Conservation (phyloP, 1,140 invertebrate genomes). For the Epicauta chinensis region DNA sequence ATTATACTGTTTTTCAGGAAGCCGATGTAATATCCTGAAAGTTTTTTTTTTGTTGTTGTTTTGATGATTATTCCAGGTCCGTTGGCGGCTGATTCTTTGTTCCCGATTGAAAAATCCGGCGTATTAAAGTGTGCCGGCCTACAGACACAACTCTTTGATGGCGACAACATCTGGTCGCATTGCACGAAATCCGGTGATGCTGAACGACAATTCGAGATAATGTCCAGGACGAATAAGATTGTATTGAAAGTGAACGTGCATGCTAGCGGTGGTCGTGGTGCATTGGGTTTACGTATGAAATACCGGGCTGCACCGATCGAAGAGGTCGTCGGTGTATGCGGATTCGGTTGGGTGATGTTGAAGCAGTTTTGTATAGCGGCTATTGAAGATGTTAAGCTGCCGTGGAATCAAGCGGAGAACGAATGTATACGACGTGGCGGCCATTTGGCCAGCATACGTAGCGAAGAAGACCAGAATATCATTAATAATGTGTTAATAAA, state of each 20-base stretch:
- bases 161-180: conserved; percentile 48
- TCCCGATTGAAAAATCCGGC: conserved; percentile 22
- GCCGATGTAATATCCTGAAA: no score
- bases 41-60: no score
- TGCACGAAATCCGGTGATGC: conserved; percentile 51
- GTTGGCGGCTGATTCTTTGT: conserved; percentile 22
- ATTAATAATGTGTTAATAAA: conserved; percentile 54
- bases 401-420: conserved; percentile 59
- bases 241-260: conserved; percentile 38
- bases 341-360: conserved; percentile 56
- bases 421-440: conserved; percentile 56
- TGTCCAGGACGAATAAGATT: conserved; percentile 50
- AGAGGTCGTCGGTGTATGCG: conserved; percentile 52
- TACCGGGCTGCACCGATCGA: conserved; percentile 48
- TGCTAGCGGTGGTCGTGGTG: conserved; percentile 41
- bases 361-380: conserved; percentile 57
- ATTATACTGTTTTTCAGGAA: no score
- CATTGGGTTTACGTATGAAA: conserved; percentile 37
- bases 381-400: conserved; percentile 47
- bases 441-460: conserved; percentile 57
- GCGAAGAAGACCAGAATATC: conserved; percentile 52
- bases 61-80: conserved; percentile 17
- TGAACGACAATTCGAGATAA: conserved; percentile 49
- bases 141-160: conserved; percentile 49
- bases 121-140: conserved; percentile 47